Evolutionary conservation across 2,113 vertebrate species (phyloP).

Genomic region (Pseudonaja textilis): DNA sequence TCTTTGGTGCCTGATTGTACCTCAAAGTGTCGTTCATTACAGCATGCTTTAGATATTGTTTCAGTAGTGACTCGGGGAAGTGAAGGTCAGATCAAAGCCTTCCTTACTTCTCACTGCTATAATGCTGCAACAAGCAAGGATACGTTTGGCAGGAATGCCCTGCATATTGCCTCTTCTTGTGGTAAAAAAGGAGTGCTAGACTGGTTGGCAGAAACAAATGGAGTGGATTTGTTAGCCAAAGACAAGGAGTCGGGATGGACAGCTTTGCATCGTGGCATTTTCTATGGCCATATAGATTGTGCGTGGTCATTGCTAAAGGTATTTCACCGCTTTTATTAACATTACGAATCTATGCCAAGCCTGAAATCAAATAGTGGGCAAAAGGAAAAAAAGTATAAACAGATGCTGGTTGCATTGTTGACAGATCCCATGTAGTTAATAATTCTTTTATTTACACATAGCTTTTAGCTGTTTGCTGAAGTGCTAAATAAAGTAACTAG

Average conservation of each 20-base stretch:
- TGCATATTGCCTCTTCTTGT: slow-evolving; percentile 88
- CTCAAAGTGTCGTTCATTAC: slow-evolving; percentile 85
- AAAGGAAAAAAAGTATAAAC: not conserved
- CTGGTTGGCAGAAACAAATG: slow-evolving; percentile 87
- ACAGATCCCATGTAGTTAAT: not conserved
- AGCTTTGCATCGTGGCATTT: slow-evolving; percentile 90
- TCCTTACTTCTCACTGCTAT: slow-evolving; percentile 86
- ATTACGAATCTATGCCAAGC: not conserved
- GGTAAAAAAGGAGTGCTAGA: slow-evolving; percentile 87
- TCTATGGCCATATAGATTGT: slow-evolving; percentile 96
- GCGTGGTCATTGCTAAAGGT: slow-evolving; percentile 87
- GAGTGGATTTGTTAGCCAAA: slow-evolving; percentile 82
- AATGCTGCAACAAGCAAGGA: slow-evolving; percentile 87
- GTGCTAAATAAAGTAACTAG: not conserved
- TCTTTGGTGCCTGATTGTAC: slow-evolving; percentile 83
- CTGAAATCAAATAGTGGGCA: too few relatives aligned
- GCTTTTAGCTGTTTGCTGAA: not conserved
- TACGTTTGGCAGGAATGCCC: slow-evolving; percentile 84
- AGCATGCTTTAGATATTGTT: slow-evolving; percentile 87
- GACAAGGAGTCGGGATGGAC: slow-evolving; percentile 97
- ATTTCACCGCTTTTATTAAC: slow-evolving; percentile 46
- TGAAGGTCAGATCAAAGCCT: slow-evolving; percentile 85
- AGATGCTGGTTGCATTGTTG: not conserved
- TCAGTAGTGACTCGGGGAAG: slow-evolving; percentile 87
- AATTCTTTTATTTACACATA: not conserved